Base-by-base conservation (phyloP, 2,113 vertebrate genomes). In the Gorsachius goisagi region DNA sequence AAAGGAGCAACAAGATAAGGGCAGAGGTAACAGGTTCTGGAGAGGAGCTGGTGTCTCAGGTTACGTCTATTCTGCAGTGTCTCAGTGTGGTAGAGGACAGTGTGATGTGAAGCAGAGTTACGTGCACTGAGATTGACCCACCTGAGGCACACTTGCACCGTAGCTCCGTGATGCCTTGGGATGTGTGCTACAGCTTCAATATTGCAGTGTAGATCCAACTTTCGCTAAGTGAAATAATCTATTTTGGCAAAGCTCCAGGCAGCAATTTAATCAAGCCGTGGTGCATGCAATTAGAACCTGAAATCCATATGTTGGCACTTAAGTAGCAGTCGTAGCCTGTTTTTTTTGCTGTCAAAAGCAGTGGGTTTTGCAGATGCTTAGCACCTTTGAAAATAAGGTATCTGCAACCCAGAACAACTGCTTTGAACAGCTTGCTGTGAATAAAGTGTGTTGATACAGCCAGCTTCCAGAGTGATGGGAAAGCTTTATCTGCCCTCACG, bases 281-380 rank as follows among this genome's bases (percentile, higher is more conserved):
- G 85, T 84, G 41, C 45, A 74, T 58, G 77, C 93, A 97, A 93
- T 96, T 96, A 97, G 33, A 58, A 69, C 45, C 91, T 92, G 90
- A 96, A 93, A 96, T 94, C 88, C 93, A 64, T 95, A 90, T 94
- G 92, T 26, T 94, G 88, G 52, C 88, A 80, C 90, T 94, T 81
- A 81, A 83, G 30, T 19, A 87, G 60, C 47, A 64, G 27, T 60
- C 77, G 85, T 74, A 82, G 66, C 44, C 83, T 86, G 60, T 11
- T 39, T 85, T 88, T 80, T n/a, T 41, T 19, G 0, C 62, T 85
- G 64, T 86, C 53, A 85, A 56, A 94, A 39, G 19, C 35, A 18
- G 33, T 71, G 64, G 41, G 59, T n/a, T 94, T 85, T 95, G 77
- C 87, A 94, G 81, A 76, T n/a, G 76, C 30, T 49, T 81, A 28